Base-by-base conservation (phyloP, 2,797 vertebrate genomes). In the Caiman crocodilus region DNA sequence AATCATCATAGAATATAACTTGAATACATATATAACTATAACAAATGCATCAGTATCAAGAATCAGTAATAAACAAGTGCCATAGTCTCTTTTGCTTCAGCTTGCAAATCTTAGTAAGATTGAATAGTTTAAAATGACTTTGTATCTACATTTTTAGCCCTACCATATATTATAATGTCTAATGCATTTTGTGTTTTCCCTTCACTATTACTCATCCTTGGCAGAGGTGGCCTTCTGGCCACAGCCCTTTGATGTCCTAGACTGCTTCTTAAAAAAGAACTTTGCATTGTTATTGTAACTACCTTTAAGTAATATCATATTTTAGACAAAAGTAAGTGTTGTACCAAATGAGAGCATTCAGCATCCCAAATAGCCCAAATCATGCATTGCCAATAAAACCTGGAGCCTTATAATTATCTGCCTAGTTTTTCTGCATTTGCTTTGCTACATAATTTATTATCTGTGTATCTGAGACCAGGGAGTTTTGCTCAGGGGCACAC, bases 391-490 rank as follows among this genome's bases (percentile, higher is more conserved):
- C 76, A 42, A 71, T 63, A 59, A 67, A 50, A 63, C 59, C 75
- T 42, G 59, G 7, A 64, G 2, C 58, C 28, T 61, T 85, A 12
- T 6, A 8, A 26, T 81, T 61, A 30, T 71, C 56, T 88, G 18
- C 82, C 65, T 57, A 58, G 28, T 77, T 35, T 69, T 76, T 65
- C 56, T 67, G 12, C 4, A 1, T 89, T 85, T 85, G 59, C 85
- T 94, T 96, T 79, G n/a, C 30, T 76, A 14, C 73, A 35, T 35
- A 79, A 77, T 87, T 93, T 80, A 57, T 21, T 59, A 28, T 76
- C 82, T 56, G 50, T 1, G 5, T 60, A 21, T 65, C 3, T 5
- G 7, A 79, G 55, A 58, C 16, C 69, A 94, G 77, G 21, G 55
- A 76, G 28, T 65, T 71, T 79, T 67, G 76, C 82, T 69, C 55